Base-by-base conservation (phyloP, 1,140 invertebrate species). In the Anastatus disparis region DNA sequence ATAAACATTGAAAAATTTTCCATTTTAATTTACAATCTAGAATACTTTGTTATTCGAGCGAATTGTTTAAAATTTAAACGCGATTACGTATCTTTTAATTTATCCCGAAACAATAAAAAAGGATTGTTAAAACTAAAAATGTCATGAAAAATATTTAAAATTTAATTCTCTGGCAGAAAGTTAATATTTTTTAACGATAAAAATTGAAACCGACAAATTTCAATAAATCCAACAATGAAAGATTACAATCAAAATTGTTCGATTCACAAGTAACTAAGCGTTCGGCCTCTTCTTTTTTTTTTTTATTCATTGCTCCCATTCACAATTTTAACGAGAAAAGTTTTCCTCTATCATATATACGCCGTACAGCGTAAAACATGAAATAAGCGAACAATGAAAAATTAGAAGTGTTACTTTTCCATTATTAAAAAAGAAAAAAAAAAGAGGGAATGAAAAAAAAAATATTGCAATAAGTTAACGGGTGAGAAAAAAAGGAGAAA, bases 261-360 rank as follows among this genome's bases (percentile, higher is more conserved):
- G 24, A 52, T 52, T 52, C 24, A 26, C 24, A 10, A 52, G 15
- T 52, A 13, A 20, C 3, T 10, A 15, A 22, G 6, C 48, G n/a
- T 46, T 26, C 22, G 10, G 13, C 35, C 35, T 17, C 44, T 17
- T n/a, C 15, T 4, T 48, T 71, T 72, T 72, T 72, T 67, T 35
- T 35, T 6, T 35, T 35, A 6, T 35, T 35, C 31, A 35, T 10
- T 35, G 10, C 31, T 59, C 7, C 26, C 68, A 69, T 72, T 71
- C 55, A 55, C 61, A 42, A 69, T 40, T 75, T 75, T 68, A 62
- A 31, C 55, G 12, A 66, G 72, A 62, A 70, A 66, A 68, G 62
- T 56, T 56, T 56, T 20, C 13, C 29, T 2, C 4, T n/a, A 10
- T 6, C 10, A 35, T 4, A 35, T 35, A 35, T 35, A 35, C 13